These are phyloP conservation scores for Drosophila oshimai DNA, from an alignment of 1,140 invertebrate species.

Conservation along the genomic window DNA sequence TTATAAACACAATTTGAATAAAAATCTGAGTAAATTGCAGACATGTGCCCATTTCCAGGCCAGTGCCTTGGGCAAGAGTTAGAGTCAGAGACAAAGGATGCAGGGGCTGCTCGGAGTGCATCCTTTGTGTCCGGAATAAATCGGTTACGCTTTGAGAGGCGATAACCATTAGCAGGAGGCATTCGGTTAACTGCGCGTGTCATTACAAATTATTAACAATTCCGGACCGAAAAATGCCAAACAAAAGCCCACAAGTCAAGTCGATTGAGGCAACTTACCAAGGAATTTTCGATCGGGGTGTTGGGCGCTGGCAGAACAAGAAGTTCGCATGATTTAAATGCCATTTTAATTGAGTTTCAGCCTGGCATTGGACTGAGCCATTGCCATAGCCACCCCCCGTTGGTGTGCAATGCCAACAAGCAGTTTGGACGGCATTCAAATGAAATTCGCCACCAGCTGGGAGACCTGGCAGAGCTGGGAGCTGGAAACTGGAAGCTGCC, in stretches of 20 bases:
- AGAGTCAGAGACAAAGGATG: slow-evolving; percentile 27
- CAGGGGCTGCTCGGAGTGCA: slow-evolving; percentile 33
- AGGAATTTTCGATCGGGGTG: slow-evolving; percentile 58
- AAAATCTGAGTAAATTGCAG: slow-evolving; percentile 75
- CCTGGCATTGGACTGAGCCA: not conserved
- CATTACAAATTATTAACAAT: slow-evolving; percentile 76
- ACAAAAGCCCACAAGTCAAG: slow-evolving; percentile 9
- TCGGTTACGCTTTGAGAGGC: slow-evolving; percentile 37
- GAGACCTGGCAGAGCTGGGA: not conserved
- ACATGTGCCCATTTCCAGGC: slow-evolving; percentile 48
- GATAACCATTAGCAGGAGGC: slow-evolving; percentile 2
- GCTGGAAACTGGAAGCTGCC: not conserved
- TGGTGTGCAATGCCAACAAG: slow-evolving; percentile 74
- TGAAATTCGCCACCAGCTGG: slow-evolving; percentile 73
- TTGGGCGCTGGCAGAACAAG: slow-evolving; percentile 39
- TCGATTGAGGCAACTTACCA: slow-evolving; percentile 24
- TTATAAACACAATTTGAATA: slow-evolving; percentile 67
- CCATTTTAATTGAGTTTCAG: slow-evolving; percentile 76
- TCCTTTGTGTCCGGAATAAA: slow-evolving; percentile 30
- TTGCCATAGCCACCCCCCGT: slow-evolving; percentile 44
- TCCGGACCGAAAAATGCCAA: slow-evolving; percentile 18
- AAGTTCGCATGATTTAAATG: slow-evolving; percentile 77
- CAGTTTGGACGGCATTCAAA: slow-evolving; percentile 64
- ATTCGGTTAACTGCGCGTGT: slow-evolving; percentile 38
- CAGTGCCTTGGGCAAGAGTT: slow-evolving; percentile 6